phyloP scores from a whole-genome alignment of 1,140 invertebrate genomes.

The Rhagoletis zephyria region DNA sequence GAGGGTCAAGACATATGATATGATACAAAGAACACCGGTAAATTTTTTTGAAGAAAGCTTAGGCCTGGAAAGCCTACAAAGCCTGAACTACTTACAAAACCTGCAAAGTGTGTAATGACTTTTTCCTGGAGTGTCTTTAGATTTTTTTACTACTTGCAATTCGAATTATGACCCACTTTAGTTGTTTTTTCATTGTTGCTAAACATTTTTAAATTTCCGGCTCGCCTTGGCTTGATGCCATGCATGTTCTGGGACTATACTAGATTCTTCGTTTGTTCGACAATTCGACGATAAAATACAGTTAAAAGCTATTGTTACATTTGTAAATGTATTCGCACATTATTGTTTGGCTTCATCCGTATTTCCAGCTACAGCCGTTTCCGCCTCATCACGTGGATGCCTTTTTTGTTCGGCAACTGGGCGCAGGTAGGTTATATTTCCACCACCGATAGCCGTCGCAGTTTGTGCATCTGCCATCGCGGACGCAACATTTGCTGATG shows the following conservation, averaged over 20 bases:
- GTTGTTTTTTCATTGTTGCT: background rate
- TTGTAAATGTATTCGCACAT: background rate
- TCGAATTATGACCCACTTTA: too few species aligned
- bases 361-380: constrained; percentile 62
- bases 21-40: too few species aligned
- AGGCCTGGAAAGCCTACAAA: too few species aligned
- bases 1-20: too few species aligned
- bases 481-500: constrained; percentile 57
- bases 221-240: background rate
- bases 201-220: background rate
- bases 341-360: constrained; percentile 46
- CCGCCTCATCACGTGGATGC: constrained; percentile 67
- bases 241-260: background rate
- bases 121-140: too few species aligned
- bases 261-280: background rate
- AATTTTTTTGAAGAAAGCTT: too few species aligned
- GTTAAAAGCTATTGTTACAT: constrained; percentile 25
- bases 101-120: too few species aligned
- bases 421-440: constrained; percentile 67
- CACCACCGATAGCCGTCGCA: constrained; percentile 64
- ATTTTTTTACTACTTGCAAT: background rate
- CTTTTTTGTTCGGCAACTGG: constrained; percentile 63
- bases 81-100: too few species aligned
- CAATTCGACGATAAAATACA: background rate
- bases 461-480: constrained; percentile 38